Evolutionary conservation across 2,888 invertebrate species (phyloP).

Genomic region (Diadegma fenestrale): DNA sequence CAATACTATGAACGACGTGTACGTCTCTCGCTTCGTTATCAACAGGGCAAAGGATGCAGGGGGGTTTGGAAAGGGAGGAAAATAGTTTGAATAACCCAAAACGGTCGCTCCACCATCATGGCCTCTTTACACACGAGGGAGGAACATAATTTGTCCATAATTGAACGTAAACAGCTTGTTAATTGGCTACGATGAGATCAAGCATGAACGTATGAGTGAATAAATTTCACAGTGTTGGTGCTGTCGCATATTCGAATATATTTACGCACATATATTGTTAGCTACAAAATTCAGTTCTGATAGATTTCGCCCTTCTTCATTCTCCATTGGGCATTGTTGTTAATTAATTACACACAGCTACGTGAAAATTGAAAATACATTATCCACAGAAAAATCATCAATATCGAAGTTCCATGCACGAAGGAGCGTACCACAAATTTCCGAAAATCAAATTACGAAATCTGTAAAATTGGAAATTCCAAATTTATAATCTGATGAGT

Average conservation of each 20-base stretch:
- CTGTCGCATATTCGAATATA: not conserved
- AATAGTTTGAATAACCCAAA: constrained; percentile 48
- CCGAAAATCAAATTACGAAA: not conserved
- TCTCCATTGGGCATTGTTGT: constrained; percentile 26
- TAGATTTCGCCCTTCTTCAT: constrained; percentile 35
- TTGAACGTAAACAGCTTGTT: constrained; percentile 76
- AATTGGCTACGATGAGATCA: constrained; percentile 72
- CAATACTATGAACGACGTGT: constrained; percentile 45
- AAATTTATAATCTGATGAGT: no score
- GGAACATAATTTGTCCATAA: constrained; percentile 75
- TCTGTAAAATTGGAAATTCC: not conserved
- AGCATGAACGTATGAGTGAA: constrained; percentile 45
- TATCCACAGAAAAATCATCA: not conserved
- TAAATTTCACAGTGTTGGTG: constrained; percentile 36
- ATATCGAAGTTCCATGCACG: not conserved
- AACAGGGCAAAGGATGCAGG: not conserved
- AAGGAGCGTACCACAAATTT: not conserved
- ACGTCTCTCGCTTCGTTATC: not conserved
- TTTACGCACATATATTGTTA: not conserved
- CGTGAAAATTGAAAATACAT: constrained; percentile 24
- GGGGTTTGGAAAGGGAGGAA: not conserved
- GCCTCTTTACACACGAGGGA: constrained; percentile 50
- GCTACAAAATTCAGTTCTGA: constrained; percentile 18
- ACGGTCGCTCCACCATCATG: constrained; percentile 28
- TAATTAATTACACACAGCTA: constrained; percentile 51